These are phyloP conservation scores for Siphonodentalium dalli DNA, from an alignment of 2,888 invertebrate species.

Conservation along the genomic window DNA sequence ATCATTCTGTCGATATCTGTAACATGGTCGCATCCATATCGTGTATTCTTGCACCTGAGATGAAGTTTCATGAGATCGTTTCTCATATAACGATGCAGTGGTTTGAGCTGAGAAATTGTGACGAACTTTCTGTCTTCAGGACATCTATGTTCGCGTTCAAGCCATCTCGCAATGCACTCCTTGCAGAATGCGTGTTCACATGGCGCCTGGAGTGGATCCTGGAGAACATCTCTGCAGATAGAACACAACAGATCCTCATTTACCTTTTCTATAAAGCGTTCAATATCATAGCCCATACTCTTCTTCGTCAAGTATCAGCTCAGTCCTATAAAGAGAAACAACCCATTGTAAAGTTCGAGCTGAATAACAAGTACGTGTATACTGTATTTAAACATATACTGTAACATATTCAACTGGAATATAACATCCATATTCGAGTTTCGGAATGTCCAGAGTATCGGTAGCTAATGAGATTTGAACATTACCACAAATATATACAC, in stretches of 20 bases:
- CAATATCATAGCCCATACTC: conserved; percentile 52
- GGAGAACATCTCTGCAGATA: conserved; percentile 52
- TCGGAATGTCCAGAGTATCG: no score
- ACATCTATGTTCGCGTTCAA: conserved; percentile 48
- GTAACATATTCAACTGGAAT: no score
- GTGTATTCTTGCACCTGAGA: conserved; percentile 39
- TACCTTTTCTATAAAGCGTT: conserved; percentile 41
- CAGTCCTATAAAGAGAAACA: no score
- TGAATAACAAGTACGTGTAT: no score
- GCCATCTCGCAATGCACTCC: conserved; percentile 51
- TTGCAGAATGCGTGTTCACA: conserved; percentile 58
- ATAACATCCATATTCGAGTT: no score
- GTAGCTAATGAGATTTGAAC: no score
- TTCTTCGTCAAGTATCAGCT: no score
- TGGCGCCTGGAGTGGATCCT: conserved; percentile 54
- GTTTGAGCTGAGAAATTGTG: conserved; percentile 32
- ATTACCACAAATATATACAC: no score
- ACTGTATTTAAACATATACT: no score
- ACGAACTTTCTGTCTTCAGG: conserved; percentile 51
- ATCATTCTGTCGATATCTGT: conserved; percentile 37
- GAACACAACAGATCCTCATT: conserved; percentile 54
- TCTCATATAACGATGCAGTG: conserved; percentile 48
- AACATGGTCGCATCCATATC: conserved; percentile 40
- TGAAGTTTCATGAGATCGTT: conserved; percentile 45
- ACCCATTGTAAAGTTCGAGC: no score